Conservation (phyloP, 1,140 invertebrate species). For the Ruditapes philippinarum region DNA sequence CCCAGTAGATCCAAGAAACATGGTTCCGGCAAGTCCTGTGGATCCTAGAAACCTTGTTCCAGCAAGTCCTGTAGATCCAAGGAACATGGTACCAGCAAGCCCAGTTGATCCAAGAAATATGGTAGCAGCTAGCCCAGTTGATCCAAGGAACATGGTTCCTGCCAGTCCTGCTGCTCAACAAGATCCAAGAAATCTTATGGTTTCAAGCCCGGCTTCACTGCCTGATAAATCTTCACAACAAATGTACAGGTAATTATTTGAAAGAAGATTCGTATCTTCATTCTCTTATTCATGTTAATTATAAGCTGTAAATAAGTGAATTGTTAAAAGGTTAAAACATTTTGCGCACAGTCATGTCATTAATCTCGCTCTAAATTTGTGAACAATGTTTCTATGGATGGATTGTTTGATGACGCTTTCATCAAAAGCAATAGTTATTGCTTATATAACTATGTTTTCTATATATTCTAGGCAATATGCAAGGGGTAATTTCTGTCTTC, state of each 20-base stretch:
- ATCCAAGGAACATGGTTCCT: conserved; percentile 32
- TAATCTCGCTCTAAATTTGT: too few species aligned
- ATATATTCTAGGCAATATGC: too few species aligned
- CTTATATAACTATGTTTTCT: too few species aligned
- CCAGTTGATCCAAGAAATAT: conserved; percentile 46
- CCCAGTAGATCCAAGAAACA: conserved; percentile 45
- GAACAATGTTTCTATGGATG: too few species aligned
- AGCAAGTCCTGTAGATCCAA: conserved; percentile 36
- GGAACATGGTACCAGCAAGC: conserved; percentile 14
- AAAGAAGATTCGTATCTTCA: too few species aligned
- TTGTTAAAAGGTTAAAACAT: too few species aligned
- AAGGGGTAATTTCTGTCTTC: too few species aligned
- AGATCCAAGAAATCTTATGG: conserved; percentile 29
- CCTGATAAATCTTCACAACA: conserved; percentile 37
- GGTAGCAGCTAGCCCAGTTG: not conserved
- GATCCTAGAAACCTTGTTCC: conserved; percentile 33
- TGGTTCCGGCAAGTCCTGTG: not conserved
- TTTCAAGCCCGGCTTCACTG: conserved; percentile 23
- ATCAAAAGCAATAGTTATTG: too few species aligned
- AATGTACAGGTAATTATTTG: conserved; percentile 17
- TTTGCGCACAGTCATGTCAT: too few species aligned
- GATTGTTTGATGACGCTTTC: too few species aligned
- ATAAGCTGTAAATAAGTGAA: too few species aligned
- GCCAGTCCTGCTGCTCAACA: conserved; percentile 7
- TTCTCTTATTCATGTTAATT: too few species aligned